Conservation (phyloP, 2,888 invertebrate species). For the Rutpela maculata region DNA sequence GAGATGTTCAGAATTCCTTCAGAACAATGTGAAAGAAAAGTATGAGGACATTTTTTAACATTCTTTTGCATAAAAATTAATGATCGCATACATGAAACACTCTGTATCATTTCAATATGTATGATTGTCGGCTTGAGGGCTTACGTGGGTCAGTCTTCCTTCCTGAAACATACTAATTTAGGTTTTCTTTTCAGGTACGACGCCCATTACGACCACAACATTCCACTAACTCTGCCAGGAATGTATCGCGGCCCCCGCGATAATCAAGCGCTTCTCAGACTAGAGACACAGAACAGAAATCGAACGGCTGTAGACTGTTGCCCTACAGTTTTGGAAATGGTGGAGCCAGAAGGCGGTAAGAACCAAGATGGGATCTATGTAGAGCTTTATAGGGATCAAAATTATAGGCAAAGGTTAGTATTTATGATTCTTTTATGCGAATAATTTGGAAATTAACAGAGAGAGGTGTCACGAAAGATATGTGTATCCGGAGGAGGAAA, state of each 20-base stretch:
- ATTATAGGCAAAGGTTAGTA: conserved; percentile 77
- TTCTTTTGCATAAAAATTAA: no score
- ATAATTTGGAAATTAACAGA: background rate
- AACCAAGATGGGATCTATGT: conserved; percentile 84
- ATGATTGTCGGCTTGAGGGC: no score
- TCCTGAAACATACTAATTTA: background rate
- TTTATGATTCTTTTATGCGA: background rate
- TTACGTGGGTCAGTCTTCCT: background rate
- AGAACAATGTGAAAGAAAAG: no score
- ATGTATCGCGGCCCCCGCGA: conserved; percentile 78
- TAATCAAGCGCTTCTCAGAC: conserved; percentile 79
- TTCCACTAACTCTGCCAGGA: conserved; percentile 65
- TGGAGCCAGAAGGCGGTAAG: conserved; percentile 85
- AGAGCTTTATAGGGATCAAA: conserved; percentile 84
- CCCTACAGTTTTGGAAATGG: conserved; percentile 86
- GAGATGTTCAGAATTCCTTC: no score
- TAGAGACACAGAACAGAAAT: conserved; percentile 66
- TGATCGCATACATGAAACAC: no score
- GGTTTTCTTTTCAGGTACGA: conserved; percentile 61
- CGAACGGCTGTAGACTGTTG: conserved; percentile 84
- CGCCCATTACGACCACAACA: conserved; percentile 65
- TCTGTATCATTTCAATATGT: no score
- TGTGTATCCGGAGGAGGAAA: no score
- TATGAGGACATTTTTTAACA: no score
- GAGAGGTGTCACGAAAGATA: no score